These are phyloP conservation scores for zebrafish (Danio rerio) DNA, from an alignment of 2,113 vertebrate species.

Conservation along the genomic window DNA sequence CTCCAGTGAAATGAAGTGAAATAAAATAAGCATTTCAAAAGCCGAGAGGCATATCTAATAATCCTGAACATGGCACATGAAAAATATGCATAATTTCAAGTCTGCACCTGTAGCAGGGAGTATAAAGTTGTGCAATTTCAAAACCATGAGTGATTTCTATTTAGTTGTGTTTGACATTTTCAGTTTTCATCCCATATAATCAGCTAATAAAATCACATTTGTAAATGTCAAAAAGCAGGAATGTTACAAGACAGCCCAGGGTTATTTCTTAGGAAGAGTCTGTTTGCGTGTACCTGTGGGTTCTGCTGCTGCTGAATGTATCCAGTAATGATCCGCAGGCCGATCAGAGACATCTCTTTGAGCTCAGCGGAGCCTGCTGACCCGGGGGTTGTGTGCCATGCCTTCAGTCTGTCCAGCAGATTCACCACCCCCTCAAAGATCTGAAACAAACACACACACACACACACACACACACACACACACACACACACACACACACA, in stretches of 20 bases:
- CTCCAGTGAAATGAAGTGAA: background rate
- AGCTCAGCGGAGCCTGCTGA: conserved; percentile 81
- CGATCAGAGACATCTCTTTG: conserved; percentile 94
- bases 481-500: conserved; percentile 1
- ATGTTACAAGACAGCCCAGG: background rate
- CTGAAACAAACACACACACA: conserved; percentile 70
- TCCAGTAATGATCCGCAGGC: conserved; percentile 88
- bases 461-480: background rate
- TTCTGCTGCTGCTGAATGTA: conserved; percentile 90
- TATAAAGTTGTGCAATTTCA: background rate
- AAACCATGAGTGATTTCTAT: background rate
- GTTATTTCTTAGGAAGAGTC: background rate
- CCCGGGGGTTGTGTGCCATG: conserved; percentile 86
- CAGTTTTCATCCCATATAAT: background rate
- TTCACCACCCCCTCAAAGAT: conserved; percentile 93
- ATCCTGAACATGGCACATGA: background rate
- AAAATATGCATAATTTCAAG: background rate
- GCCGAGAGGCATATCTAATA: background rate
- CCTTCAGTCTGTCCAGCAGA: conserved; percentile 90
- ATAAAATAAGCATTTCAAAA: background rate
- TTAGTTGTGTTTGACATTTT: background rate
- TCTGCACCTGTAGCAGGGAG: background rate
- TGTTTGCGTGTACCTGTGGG: conserved; percentile 74
- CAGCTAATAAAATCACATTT: background rate
- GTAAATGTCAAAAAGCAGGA: background rate